Evolutionary conservation across 2,113 vertebrate species (phyloP).

Genomic region (Meriones unguiculatus): DNA sequence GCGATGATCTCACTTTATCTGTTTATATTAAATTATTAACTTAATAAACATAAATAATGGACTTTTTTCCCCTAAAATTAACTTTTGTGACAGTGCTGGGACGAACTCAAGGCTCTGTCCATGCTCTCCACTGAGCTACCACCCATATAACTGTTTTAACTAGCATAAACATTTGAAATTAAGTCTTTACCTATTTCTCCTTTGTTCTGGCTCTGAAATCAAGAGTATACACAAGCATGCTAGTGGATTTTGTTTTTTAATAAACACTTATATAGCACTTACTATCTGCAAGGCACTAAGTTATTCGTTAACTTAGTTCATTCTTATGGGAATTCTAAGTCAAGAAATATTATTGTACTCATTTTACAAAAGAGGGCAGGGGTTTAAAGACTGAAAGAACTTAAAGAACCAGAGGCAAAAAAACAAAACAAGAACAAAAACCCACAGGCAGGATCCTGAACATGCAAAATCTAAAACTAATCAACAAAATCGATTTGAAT

Average conservation of each 20-base stretch:
- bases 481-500: neutral
- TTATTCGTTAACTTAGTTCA: slow-evolving; percentile 8
- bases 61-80: neutral
- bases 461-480: neutral
- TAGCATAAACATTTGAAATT: neutral
- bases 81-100: neutral
- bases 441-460: neutral
- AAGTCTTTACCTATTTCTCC: neutral
- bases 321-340: neutral
- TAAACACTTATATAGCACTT: neutral
- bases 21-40: slow-evolving; percentile 30
- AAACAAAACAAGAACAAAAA: neutral
- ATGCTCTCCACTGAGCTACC: neutral
- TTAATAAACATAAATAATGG: slow-evolving; percentile 15
- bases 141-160: neutral
- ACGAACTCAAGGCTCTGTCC: neutral
- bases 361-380: neutral
- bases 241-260: neutral
- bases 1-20: neutral
- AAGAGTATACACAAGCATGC: neutral
- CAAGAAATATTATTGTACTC: slow-evolving; percentile 12
- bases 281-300: neutral
- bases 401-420: slow-evolving; percentile 20
- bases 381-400: neutral
- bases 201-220: slow-evolving; percentile 21